These are phyloP conservation scores for Mixornis gularis DNA, from an alignment of 2,113 vertebrate species.

Conservation along the genomic window DNA sequence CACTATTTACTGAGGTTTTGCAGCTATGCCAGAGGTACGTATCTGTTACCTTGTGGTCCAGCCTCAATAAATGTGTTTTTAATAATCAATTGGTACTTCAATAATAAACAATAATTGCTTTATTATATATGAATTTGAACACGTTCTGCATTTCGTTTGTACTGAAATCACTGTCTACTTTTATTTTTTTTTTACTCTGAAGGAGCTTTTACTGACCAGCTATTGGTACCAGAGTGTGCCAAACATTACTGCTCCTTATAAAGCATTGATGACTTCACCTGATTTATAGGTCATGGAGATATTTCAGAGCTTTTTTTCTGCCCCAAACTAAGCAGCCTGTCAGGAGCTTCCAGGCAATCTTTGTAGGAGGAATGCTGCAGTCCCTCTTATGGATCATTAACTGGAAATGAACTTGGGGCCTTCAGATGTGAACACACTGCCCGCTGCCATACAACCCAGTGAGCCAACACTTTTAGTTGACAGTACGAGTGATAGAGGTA, in stretches of 20 bases:
- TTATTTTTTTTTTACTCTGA: background rate
- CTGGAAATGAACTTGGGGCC: constrained; percentile 5
- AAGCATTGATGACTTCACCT: background rate
- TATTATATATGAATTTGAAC: constrained; percentile 54
- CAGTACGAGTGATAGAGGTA: background rate
- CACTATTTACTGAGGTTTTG: constrained; percentile 69
- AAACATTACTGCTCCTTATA: background rate
- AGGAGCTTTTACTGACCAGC: background rate
- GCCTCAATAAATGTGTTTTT: constrained; percentile 73
- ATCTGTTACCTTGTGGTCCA: constrained; percentile 70
- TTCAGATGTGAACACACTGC: background rate
- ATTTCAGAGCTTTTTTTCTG: background rate
- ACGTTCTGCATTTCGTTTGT: background rate
- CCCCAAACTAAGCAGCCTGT: background rate
- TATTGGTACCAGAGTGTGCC: background rate
- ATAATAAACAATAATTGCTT: constrained; percentile 67
- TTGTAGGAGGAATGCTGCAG: background rate
- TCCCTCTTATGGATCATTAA: constrained; percentile 9
- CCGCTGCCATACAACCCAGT: background rate
- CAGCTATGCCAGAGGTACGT: constrained; percentile 61
- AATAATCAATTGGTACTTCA: constrained; percentile 73
- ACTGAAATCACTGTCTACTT: background rate
- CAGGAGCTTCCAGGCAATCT: background rate
- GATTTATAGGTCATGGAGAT: background rate
- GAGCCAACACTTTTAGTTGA: background rate